Conservation (phyloP, 2,113 vertebrate genomes). For the Setophaga coronata region DNA sequence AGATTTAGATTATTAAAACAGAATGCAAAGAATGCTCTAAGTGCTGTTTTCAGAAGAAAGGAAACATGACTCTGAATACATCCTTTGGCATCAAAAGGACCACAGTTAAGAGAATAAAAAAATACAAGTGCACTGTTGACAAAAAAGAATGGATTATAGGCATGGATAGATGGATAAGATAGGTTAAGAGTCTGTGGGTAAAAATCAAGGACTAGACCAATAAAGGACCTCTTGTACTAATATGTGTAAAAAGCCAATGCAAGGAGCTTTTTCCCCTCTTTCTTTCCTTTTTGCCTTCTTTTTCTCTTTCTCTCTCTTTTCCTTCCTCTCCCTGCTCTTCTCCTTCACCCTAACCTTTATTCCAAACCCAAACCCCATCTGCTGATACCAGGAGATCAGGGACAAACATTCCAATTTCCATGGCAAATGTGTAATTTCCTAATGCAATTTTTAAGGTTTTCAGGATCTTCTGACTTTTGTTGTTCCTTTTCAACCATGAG, state of each 20-base stretch:
- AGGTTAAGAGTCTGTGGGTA: background rate
- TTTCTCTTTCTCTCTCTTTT: background rate
- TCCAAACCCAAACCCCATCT: background rate
- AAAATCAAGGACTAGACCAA: background rate
- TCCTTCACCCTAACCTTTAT: background rate
- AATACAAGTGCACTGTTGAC: background rate
- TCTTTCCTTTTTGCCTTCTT: background rate
- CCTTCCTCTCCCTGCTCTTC: too few species aligned
- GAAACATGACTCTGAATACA: background rate
- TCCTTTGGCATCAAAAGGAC: background rate
- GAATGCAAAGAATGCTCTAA: background rate
- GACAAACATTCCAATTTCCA: background rate
- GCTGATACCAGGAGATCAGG: background rate
- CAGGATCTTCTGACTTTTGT: fast-evolving
- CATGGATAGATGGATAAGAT: background rate
- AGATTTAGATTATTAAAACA: background rate
- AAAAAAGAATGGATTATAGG: background rate
- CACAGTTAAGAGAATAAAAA: background rate
- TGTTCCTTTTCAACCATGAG: fast-evolving
- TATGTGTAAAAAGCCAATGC: background rate
- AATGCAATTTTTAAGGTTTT: background rate
- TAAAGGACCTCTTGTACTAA: background rate
- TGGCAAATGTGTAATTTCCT: background rate
- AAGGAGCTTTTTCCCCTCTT: background rate
- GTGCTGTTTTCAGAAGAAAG: background rate